Evolutionary conservation across 2,797 vertebrate species (phyloP).

Genomic region (Epinephelus coioides): DNA sequence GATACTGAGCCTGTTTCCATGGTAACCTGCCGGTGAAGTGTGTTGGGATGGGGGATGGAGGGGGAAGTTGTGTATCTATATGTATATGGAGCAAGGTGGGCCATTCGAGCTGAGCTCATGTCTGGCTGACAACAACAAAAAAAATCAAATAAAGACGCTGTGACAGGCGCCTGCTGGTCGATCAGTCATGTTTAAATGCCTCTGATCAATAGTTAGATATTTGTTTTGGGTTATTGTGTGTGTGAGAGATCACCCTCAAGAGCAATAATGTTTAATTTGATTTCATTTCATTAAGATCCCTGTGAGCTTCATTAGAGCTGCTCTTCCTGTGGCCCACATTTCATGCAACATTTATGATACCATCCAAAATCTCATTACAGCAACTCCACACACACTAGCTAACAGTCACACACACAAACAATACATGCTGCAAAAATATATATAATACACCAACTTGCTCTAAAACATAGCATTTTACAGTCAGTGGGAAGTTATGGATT

Average conservation of each 20-base stretch:
- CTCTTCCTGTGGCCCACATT: not conserved
- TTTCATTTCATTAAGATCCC: conserved; percentile 5
- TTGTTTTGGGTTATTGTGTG: conserved; percentile 3
- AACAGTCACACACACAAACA: not conserved
- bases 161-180: conserved; percentile 34
- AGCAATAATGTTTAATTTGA: not conserved
- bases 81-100: conserved; percentile 56
- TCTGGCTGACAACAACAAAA: conserved; percentile 36
- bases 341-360: conserved; percentile 16
- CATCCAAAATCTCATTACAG: not conserved
- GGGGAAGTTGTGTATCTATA: conserved; percentile 34
- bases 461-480: too few species aligned
- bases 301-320: not conserved
- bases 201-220: conserved; percentile 20
- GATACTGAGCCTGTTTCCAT: conserved; percentile 81
- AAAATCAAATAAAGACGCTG: conserved; percentile 64
- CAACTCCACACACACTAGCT: too few species aligned
- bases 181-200: conserved; percentile 20
- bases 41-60: conserved; percentile 29
- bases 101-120: conserved; percentile 43
- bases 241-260: not conserved
- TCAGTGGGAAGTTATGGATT: too few species aligned
- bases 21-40: conserved; percentile 71
- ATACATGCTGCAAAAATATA: not conserved
- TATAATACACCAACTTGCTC: too few species aligned